Conservation (phyloP, 2,797 vertebrate genomes). For the Natrix natrix region DNA sequence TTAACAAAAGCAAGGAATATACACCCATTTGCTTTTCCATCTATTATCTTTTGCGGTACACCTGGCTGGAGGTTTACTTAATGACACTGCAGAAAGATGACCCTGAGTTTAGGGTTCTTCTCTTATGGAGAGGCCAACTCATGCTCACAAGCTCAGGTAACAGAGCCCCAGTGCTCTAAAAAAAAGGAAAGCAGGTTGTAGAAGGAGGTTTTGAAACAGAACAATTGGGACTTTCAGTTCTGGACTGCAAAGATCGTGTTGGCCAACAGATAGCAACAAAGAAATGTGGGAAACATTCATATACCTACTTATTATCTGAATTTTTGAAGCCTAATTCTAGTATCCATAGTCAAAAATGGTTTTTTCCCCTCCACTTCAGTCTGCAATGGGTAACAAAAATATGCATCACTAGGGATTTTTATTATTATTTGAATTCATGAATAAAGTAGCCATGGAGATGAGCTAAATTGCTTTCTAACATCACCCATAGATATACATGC, state of each 20-base stretch:
- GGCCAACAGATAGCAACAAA: neutral
- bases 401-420: neutral
- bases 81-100: neutral
- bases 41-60: neutral
- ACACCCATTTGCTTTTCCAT: neutral
- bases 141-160: neutral
- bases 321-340: neutral
- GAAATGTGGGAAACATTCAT: neutral
- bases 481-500: neutral
- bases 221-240: neutral
- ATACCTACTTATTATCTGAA: neutral
- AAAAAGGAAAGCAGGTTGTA: neutral
- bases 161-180: neutral
- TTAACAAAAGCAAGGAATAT: neutral
- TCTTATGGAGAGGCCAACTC: neutral
- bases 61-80: slow-evolving; percentile 21
- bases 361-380: neutral
- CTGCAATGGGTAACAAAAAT: neutral
- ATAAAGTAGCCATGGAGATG: neutral
- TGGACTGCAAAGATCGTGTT: neutral
- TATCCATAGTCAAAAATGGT: neutral
- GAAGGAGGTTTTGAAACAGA: neutral
- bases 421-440: neutral
- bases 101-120: neutral
- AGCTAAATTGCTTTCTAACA: neutral